A percentile compares a stretch with the other conserved stretches of the same genome.
Evolutionary conservation across 2,888 invertebrate genomes (phyloP).

Genomic region (Helleia helle): DNA sequence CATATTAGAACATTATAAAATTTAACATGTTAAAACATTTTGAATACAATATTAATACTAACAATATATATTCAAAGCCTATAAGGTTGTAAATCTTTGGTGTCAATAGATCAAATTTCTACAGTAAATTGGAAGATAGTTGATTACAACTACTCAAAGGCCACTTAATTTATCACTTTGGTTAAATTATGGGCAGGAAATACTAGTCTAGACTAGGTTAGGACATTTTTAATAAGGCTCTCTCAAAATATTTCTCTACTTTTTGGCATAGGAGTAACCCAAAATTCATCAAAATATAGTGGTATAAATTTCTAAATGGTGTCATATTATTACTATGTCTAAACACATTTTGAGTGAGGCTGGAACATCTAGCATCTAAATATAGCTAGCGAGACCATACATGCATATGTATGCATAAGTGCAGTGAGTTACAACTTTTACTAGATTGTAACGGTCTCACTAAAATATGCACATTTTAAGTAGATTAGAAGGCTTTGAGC

Average conservation of each 20-base stretch:
- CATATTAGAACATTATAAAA: constrained; percentile 5
- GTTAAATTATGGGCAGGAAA: constrained; percentile 11
- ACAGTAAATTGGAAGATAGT: constrained; percentile 48
- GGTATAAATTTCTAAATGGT: background rate
- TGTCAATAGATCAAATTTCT: constrained; percentile 21
- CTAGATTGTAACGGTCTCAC: no score
- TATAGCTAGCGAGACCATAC: no score
- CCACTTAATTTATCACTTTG: constrained; percentile 54
- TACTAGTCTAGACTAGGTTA: background rate
- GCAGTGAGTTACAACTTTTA: no score
- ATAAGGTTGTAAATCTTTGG: constrained; percentile 23
- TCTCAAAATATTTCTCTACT: background rate
- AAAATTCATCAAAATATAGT: background rate
- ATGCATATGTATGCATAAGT: no score
- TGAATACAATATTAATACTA: constrained; percentile 9
- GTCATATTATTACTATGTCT: no score
- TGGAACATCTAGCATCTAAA: no score
- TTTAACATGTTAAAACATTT: constrained; percentile 9
- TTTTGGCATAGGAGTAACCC: constrained; percentile 2
- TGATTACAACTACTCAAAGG: constrained; percentile 44
- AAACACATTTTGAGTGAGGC: no score
- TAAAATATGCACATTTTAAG: no score
- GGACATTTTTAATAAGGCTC: background rate
- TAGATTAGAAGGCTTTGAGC: no score
- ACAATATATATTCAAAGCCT: constrained; percentile 12